phyloP scores from a whole-genome alignment of 2,888 invertebrate genomes.

The Habroteleia sp. region DNA sequence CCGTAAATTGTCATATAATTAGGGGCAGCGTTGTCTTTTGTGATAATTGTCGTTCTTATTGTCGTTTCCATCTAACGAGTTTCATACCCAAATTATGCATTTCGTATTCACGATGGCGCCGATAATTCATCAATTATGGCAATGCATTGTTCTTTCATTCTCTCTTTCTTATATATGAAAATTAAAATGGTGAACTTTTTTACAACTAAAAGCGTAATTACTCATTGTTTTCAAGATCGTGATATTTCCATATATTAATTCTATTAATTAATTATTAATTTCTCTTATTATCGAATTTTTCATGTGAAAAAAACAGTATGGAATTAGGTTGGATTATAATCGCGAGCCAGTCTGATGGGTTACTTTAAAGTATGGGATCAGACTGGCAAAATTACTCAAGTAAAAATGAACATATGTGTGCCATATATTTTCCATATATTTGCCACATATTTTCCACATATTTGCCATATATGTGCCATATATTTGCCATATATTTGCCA shows the following conservation, averaged over 20 bases:
- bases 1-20: background rate
- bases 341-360: no score
- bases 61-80: slow-evolving; percentile 4
- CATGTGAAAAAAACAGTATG: no score
- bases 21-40: background rate
- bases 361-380: no score
- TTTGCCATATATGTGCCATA: no score
- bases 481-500: no score
- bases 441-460: no score
- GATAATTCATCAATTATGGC: slow-evolving; percentile 38
- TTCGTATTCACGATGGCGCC: slow-evolving; percentile 17
- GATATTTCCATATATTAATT: slow-evolving; percentile 1
- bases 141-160: slow-evolving; percentile 20
- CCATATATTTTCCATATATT: no score
- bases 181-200: slow-evolving; percentile 12
- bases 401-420: no score
- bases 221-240: background rate
- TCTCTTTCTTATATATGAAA: slow-evolving; percentile 12
- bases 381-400: no score
- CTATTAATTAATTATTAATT: background rate
- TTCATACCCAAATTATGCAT: slow-evolving; percentile 10
- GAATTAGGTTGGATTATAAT: no score
- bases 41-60: slow-evolving; percentile 10
- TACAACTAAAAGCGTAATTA: slow-evolving; percentile 9
- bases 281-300: no score